Percentiles rank a stretch among this genome's conserved stretches.
Evolutionary conservation across 2,888 invertebrate genomes (phyloP).

Genomic region (Eurytoma californica): DNA sequence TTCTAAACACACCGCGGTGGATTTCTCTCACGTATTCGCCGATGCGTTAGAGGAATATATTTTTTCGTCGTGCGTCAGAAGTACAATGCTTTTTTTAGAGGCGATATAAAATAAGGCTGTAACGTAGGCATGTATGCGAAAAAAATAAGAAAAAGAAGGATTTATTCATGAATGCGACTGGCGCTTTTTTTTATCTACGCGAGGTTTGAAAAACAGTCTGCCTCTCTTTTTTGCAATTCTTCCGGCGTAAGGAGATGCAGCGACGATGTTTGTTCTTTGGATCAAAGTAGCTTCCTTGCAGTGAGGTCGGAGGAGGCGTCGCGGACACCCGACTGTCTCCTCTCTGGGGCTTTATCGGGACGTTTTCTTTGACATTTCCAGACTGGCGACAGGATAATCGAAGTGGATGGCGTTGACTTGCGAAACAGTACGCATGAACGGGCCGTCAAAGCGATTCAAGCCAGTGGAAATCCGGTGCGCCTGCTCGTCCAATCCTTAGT

Average conservation of each 20-base stretch:
- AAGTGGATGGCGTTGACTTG: conserved; percentile 94
- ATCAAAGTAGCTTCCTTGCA: neutral
- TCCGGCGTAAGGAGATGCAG: neutral
- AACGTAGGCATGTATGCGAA: too few species aligned
- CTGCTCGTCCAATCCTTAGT: conserved; percentile 91
- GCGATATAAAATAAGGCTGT: too few species aligned
- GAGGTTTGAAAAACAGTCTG: neutral
- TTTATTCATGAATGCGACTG: neutral
- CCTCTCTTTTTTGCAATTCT: neutral
- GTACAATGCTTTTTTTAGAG: neutral
- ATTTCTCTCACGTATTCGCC: conserved; percentile 42
- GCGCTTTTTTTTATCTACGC: neutral
- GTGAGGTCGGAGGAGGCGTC: neutral
- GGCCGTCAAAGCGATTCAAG: conserved; percentile 95
- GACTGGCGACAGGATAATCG: conserved; percentile 92
- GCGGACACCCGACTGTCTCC: neutral
- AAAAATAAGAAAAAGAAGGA: neutral
- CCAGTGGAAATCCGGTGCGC: conserved; percentile 90
- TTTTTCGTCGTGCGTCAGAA: conserved; percentile 11
- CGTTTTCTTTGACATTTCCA: conserved; percentile 74
- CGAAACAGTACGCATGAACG: conserved; percentile 93
- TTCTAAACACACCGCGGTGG: conserved; percentile 34
- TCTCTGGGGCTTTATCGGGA: neutral
- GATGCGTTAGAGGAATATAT: conserved; percentile 37
- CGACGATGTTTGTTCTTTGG: neutral